Conservation (phyloP, 30 jellyfish, hydroid and myxozoan species). For the Cassiopea andromeda region DNA sequence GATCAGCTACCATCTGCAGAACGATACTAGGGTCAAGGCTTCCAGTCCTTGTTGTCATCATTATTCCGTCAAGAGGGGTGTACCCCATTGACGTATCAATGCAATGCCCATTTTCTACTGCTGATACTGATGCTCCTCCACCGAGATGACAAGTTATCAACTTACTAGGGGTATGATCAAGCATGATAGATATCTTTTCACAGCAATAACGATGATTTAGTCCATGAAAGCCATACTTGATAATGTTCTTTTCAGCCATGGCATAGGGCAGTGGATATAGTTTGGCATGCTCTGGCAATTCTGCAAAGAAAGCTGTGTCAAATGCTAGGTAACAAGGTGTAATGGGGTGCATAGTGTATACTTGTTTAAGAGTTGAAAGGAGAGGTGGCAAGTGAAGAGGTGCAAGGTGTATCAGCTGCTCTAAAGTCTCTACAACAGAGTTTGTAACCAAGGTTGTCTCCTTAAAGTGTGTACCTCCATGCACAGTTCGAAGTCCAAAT, state of each 20-base stretch:
- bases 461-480: constrained; percentile 78
- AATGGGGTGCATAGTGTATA: constrained; percentile 38
- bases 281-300: constrained; percentile 70
- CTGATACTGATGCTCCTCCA: constrained; percentile 83
- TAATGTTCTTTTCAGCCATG: constrained; percentile 48
- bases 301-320: constrained; percentile 80
- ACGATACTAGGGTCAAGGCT: constrained; percentile 87
- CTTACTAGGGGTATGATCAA: constrained; percentile 43
- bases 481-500: constrained; percentile 86
- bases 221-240: constrained; percentile 91
- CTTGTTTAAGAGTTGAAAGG: constrained; percentile 62
- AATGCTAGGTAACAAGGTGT: constrained; percentile 74
- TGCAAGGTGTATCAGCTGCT: constrained; percentile 67
- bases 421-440: constrained; percentile 54
- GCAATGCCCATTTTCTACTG: constrained; percentile 71
- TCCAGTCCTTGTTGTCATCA: constrained; percentile 88
- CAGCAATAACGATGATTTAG: constrained; percentile 77
- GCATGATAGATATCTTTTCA: constrained; percentile 43
- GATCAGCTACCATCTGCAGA: constrained; percentile 59
- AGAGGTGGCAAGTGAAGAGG: constrained; percentile 86
- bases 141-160: constrained; percentile 84
- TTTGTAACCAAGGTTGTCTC: constrained; percentile 56
- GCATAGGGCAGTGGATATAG: constrained; percentile 71
- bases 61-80: constrained; percentile 86
- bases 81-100: constrained; percentile 88